Evolutionary conservation across 2,113 vertebrate genomes (phyloP), one percentile per base, ranked within the genome.

Genomic region (Manacus vitellinus): DNA sequence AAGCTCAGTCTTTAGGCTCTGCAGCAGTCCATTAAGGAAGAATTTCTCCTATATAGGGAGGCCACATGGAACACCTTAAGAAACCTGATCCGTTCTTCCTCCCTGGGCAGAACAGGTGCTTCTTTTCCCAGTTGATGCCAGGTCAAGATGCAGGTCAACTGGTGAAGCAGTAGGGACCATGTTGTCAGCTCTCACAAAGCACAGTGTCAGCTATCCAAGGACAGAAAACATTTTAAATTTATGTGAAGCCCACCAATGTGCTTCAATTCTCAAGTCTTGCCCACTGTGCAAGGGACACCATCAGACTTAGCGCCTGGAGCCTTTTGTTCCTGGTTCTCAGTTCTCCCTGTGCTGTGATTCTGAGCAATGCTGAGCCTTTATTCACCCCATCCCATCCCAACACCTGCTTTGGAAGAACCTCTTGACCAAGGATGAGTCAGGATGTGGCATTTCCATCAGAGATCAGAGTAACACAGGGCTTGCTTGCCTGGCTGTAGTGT

Each of bases 401-500:
- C 9, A 46, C 4, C 28, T 75, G 20, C 56, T 71, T 52, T 68
- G 91, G 56, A 89, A 79, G 44, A 74, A 47, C 6, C 33, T 54
- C 66, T 75, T 81, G 33, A 43, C 52, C 0, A 1, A 75, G 39
- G 33, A 24, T 0, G 1, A 58, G 68, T 21, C 49, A 19, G 23
- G 27, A 44, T 43, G 14, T 27, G 24, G 27, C 12, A 39, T 71
- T 91, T 89, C 70, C 2, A 1, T 35, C 52, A 71, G 11, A 89
- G 44, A n/a, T 51, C 12, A 13, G 43, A 47, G 39, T 74, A 46
- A 62, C 22, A 7, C 0, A 0, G 41, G 18, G 4, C 39, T 86
- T 11, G 6, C 43, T 84, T 25, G 1, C 55, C 59, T 39, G 31
- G 14, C 19, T 47, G 35, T 49, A 10, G 4, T 0, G 1, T n/a